A percentile compares a stretch with the other conserved stretches of the same genome.
phyloP scores from a whole-genome alignment of 2,888 invertebrate genomes.

The Bugulina stolonifera region DNA sequence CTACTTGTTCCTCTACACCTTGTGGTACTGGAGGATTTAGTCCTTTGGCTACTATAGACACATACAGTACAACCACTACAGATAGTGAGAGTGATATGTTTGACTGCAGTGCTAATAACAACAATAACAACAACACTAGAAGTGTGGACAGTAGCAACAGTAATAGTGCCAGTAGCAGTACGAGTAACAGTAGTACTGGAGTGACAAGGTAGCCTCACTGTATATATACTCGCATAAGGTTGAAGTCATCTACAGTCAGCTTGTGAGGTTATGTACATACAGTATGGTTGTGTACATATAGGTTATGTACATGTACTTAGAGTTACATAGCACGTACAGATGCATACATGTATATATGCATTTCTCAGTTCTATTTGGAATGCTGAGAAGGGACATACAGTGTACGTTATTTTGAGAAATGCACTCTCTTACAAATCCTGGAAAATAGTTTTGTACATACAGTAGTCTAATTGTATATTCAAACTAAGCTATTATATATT shows the following conservation, averaged over 20 bases:
- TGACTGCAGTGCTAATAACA: background rate
- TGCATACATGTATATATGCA: no score
- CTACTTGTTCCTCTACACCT: background rate
- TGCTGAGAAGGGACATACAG: no score
- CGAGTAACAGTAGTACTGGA: background rate
- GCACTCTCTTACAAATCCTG: background rate
- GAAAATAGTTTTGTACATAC: no score
- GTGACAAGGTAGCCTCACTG: background rate
- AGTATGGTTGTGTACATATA: no score
- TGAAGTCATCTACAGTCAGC: no score
- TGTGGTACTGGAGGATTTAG: background rate
- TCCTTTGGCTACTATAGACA: background rate
- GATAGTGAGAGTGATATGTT: conserved; percentile 25
- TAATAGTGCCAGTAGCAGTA: background rate
- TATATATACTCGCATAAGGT: background rate
- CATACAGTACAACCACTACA: conserved; percentile 13
- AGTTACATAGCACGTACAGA: no score
- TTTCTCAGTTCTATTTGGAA: no score
- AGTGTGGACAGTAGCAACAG: background rate
- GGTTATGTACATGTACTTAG: no score
- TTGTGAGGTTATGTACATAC: no score
- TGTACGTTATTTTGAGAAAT: background rate
- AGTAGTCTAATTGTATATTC: no score
- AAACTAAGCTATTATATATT: no score
- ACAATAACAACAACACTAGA: background rate